Evolutionary conservation across 1,140 invertebrate species (phyloP), one percentile per base, ranked within the genome.

Genomic region (Patella vulgata): DNA sequence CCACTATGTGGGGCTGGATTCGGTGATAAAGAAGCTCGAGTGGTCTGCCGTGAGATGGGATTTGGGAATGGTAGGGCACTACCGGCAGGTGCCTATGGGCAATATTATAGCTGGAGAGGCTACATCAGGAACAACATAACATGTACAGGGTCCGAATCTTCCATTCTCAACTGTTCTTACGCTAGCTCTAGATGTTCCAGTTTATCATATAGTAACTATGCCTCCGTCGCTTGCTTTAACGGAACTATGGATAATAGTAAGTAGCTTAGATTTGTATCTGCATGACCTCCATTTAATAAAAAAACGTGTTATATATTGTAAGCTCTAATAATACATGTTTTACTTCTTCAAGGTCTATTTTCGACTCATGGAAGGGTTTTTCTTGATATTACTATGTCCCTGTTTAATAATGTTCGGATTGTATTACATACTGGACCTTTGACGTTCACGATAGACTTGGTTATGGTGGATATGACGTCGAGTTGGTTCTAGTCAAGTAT

Each of bases 211-310:
- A 63, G 69, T 14, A 68, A 64, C 14, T 78, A 78, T 59, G 75
- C 73, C n/a, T 66, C 74, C 19, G 75, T 78, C 0, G 68, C 63
- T 4, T 78, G 75, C 52, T 78, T 72, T 48, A 75, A 75, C 44
- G 75, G 73, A 48, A 47, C 66, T 14, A 40, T 75, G 0, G 64
- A 47, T 50, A 65, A 62, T 54, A 56, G 75, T 78, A 51, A 50
- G 70, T 57, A 3, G 17, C 12, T 9, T 25, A 17, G 4, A 21
- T 50, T 25, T 17, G 17, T 50, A 28, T 14, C 12, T 14, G 9
- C 19, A 23, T 14, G 50, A 12, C 14, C 8, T 30, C 17, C 33
- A 25, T 9, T 4, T n/a, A 19, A 14, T 6, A 2, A 28, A 11
- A 47, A 25, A 47, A 25, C 17, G 27, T 33, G 17, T 23, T 33